These are phyloP conservation scores for Lysandra coridon DNA, from an alignment of 2,888 invertebrate species.

Conservation along the genomic window DNA sequence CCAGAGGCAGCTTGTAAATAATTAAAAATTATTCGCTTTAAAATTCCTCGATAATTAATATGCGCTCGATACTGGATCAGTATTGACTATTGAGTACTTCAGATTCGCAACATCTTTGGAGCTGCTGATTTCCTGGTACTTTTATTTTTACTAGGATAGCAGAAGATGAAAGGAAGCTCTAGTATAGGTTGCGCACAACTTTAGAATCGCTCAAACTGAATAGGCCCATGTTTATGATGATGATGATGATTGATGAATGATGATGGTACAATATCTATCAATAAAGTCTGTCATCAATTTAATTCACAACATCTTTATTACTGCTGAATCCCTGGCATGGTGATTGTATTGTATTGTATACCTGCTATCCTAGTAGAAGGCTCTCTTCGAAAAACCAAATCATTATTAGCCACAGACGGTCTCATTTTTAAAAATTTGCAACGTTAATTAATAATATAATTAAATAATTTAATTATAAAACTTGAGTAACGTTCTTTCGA, in stretches of 20 bases:
- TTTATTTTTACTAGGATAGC: background rate
- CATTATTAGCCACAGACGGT: too few species aligned
- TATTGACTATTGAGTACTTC: background rate
- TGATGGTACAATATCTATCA: too few species aligned
- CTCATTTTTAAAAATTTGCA: background rate
- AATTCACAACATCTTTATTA: too few species aligned
- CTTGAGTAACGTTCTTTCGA: background rate
- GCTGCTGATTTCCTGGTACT: background rate
- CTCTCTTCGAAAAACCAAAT: too few species aligned
- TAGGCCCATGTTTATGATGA: too few species aligned
- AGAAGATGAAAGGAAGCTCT: background rate
- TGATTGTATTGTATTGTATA: too few species aligned
- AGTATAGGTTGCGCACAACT: background rate
- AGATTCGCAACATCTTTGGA: background rate
- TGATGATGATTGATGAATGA: too few species aligned
- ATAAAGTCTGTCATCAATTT: too few species aligned
- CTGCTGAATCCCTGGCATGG: too few species aligned
- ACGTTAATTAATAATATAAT: background rate
- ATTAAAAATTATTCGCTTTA: conserved; percentile 3
- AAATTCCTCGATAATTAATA: background rate
- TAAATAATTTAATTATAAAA: background rate
- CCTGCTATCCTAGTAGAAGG: too few species aligned
- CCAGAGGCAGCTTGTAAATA: background rate
- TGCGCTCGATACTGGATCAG: background rate
- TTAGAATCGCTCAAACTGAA: background rate